Evolutionary conservation across 2,797 vertebrate genomes (phyloP).

Genomic region (Carapus acus): DNA sequence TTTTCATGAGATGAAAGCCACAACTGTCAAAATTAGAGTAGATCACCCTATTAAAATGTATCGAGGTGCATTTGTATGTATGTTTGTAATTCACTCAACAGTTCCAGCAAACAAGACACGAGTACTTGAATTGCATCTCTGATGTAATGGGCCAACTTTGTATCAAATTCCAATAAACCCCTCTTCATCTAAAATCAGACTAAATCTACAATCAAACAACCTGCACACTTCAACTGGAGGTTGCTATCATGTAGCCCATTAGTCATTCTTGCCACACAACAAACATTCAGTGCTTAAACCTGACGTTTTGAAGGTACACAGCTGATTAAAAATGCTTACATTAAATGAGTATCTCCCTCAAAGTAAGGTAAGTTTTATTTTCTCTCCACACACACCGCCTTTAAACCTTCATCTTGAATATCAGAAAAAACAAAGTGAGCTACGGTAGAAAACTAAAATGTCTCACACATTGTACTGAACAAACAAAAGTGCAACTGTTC

Average conservation of each 20-base stretch:
- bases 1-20: no score
- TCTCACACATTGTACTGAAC: constrained; percentile 23
- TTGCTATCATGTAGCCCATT: not conserved
- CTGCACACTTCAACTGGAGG: not conserved
- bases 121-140: no score
- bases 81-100: no score
- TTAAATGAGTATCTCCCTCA: not conserved
- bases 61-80: no score
- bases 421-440: constrained; percentile 7
- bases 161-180: no score
- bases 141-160: not conserved
- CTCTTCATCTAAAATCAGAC: no score
- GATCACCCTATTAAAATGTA: no score
- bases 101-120: no score
- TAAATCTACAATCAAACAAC: not conserved
- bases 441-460: constrained; percentile 7
- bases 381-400: constrained; percentile 4
- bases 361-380: constrained; percentile 23
- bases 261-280: no score
- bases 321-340: no score
- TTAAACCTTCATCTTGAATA: constrained; percentile 52
- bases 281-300: no score
- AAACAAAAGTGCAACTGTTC: constrained; percentile 52
- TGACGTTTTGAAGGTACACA: not conserved
- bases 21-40: no score